These are phyloP conservation scores for Oreocharis arfaki DNA, from an alignment of 2,113 vertebrate species.

Conservation along the genomic window DNA sequence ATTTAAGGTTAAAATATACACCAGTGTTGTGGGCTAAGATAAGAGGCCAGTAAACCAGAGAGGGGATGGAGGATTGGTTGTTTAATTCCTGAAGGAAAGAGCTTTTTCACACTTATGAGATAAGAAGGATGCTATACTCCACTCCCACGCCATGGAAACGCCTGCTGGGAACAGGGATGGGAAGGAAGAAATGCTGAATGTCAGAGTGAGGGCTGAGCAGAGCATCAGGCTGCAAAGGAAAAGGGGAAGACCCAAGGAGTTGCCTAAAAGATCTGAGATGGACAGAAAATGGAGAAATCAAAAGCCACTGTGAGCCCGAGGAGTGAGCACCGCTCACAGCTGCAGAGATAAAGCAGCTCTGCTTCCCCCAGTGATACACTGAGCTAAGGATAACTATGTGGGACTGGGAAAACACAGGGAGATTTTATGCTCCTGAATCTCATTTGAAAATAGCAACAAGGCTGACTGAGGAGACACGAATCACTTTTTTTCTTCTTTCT, in stretches of 20 bases:
- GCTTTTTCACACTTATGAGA: background rate
- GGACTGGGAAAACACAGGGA: background rate
- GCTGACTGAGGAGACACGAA: background rate
- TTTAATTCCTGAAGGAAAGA: background rate
- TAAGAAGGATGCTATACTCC: background rate
- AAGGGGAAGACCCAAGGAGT: background rate
- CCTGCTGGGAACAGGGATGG: background rate
- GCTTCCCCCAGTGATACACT: background rate
- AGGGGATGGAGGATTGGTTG: background rate
- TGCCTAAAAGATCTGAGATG: background rate
- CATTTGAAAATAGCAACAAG: background rate
- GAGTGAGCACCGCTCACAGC: rapidly evolving
- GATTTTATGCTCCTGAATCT: background rate
- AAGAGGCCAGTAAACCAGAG: background rate
- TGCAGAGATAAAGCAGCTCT: background rate
- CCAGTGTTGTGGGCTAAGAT: background rate
- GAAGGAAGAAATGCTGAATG: background rate
- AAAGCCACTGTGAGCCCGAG: background rate
- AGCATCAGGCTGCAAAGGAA: background rate
- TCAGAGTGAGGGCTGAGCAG: background rate
- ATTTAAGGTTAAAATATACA: background rate
- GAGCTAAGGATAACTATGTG: background rate
- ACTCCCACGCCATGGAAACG: background rate
- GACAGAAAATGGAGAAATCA: background rate
- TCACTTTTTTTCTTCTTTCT: background rate